Base-by-base conservation (phyloP, 2,888 invertebrate species). In the Aphelenchoides bicaudatus region DNA sequence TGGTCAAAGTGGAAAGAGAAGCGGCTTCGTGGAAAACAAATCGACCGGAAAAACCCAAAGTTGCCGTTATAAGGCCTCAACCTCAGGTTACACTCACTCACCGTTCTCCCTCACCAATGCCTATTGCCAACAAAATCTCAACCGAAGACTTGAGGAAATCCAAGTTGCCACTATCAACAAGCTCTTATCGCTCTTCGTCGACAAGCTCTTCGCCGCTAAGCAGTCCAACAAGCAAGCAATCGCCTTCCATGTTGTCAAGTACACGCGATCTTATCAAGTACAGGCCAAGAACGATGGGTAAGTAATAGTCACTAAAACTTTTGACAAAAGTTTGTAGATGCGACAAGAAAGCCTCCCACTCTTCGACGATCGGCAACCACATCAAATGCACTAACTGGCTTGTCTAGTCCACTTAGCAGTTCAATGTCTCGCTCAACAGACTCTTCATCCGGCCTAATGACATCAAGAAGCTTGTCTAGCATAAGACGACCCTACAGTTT, bases 11-110 rank as follows among this genome's bases (percentile, higher is more conserved):
- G 10, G 43, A 43, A 43, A 25, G 21, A n/a, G 43, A 43, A n/a
- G 23, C 49, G 2, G 37, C 52, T 3, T 38, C 52, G 2, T 67
- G 56, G 66, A 63, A 65, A 25, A 64, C 56, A 38, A 57, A 19
- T 31, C 30, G 52, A 21, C 19, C 30, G 28, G 63, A 63, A 47
- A 63, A 28, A 46, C 60, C 51, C 23, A 63, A 63, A 1, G 62
- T 74, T 5, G 74, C 75, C 5, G 67, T 76, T n/a, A 75, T 76
- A 5, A 61, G 74, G 19, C 76, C 76, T 0, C 76, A 76, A 46
- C 76, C 75, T 1, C 72, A 76, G 37, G 65, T 77, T 10, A 68
- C 67, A 8, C 62, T 74, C 37, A 62, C 59, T 2, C 60, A 63
- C 16, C 25, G 68, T 6, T 59, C 68, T 8, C 61, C 61, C 16